These are phyloP conservation scores for Gymnocheta viridis DNA, from an alignment of 2,888 invertebrate genomes.

Conservation along the genomic window DNA sequence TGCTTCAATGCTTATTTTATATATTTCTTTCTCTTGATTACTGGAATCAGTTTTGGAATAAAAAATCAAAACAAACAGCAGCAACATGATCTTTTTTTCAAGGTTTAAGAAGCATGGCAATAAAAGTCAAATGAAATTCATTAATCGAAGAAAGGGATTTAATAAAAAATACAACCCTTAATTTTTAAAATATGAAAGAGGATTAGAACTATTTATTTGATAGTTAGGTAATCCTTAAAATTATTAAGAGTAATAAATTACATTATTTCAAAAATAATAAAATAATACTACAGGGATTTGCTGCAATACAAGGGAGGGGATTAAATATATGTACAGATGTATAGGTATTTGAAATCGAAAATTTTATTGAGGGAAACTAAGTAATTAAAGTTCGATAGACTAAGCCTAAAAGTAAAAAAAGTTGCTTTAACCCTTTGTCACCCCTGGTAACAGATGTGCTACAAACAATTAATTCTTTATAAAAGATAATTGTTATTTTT, in stretches of 20 bases:
- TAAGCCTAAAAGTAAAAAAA: too few species aligned
- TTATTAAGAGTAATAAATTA: background rate
- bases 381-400: too few species aligned
- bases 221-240: background rate
- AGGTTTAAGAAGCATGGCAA: background rate
- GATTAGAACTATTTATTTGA: background rate
- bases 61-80: slow-evolving; percentile 1
- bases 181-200: background rate
- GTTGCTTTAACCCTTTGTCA: too few species aligned
- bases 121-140: slow-evolving; percentile 8
- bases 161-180: slow-evolving; percentile 4
- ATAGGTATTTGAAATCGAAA: too few species aligned
- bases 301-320: background rate
- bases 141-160: background rate
- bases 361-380: too few species aligned
- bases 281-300: background rate
- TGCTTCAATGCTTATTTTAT: background rate
- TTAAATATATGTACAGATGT: too few species aligned
- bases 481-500: too few species aligned
- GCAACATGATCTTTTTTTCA: background rate
- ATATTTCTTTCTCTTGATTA: background rate
- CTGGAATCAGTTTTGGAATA: background rate
- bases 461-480: too few species aligned
- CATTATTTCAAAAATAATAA: background rate
- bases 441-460: too few species aligned